phyloP scores from a whole-genome alignment of 1,140 invertebrate species.

The Orchesella cincta region DNA sequence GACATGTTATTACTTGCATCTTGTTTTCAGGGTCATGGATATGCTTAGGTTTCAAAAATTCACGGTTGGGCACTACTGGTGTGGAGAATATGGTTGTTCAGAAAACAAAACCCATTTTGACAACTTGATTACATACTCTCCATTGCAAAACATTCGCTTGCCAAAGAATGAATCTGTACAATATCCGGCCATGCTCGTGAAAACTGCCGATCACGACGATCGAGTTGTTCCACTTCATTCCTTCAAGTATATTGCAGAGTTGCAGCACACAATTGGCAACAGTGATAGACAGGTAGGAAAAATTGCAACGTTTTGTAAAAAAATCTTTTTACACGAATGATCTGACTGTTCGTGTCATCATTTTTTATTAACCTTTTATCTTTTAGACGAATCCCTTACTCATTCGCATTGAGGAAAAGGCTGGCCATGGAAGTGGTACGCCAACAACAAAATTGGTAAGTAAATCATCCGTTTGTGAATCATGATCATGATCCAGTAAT shows the following conservation, averaged over 20 bases:
- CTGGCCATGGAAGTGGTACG: constrained; percentile 94
- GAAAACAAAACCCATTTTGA: constrained; percentile 86
- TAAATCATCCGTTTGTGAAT: not conserved
- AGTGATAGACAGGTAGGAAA: constrained; percentile 55
- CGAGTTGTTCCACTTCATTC: constrained; percentile 67
- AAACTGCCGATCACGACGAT: constrained; percentile 71
- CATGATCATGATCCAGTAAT: not conserved
- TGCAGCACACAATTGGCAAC: constrained; percentile 62
- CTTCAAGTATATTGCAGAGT: constrained; percentile 66
- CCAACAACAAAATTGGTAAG: constrained; percentile 44
- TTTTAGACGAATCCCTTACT: constrained; percentile 85
- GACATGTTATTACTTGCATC: too few species aligned
- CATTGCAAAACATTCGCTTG: constrained; percentile 86
- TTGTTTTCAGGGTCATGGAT: constrained; percentile 88
- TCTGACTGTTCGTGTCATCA: constrained; percentile 41
- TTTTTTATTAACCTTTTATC: not conserved
- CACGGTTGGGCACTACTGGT: constrained; percentile 95
- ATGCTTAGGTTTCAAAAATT: constrained; percentile 98
- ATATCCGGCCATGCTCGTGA: constrained; percentile 64
- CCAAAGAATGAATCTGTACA: constrained; percentile 60
- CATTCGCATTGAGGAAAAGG: constrained; percentile 87
- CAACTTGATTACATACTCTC: constrained; percentile 88
- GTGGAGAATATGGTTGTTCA: constrained; percentile 92
- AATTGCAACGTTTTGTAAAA: not conserved
- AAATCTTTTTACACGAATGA: too few species aligned